These are phyloP conservation scores for Colius striatus DNA, from an alignment of 2,113 vertebrate genomes.

Conservation along the genomic window DNA sequence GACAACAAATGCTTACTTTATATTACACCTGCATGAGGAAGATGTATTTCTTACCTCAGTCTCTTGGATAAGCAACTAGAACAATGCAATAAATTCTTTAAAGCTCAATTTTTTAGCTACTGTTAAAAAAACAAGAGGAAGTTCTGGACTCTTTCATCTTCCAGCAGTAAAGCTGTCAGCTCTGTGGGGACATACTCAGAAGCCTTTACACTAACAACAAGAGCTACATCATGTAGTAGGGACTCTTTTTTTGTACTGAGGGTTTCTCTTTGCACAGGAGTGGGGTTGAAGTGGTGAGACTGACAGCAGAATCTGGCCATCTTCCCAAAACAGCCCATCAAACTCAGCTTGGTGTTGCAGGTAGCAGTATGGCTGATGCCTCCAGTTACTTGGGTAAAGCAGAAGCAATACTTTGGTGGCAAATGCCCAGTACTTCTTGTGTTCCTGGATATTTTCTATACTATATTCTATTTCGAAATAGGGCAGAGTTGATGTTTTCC, in stretches of 20 bases:
- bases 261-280: background rate
- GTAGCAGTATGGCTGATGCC: background rate
- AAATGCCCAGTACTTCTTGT: background rate
- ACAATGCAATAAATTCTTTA: background rate
- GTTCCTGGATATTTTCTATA: background rate
- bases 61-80: background rate
- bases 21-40: background rate
- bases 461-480: background rate
- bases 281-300: background rate
- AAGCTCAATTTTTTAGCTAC: background rate
- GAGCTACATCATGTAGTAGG: accelerated
- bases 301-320: background rate
- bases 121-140: background rate
- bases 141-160: background rate
- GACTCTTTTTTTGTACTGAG: background rate
- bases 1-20: background rate
- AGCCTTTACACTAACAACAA: background rate
- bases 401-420: background rate
- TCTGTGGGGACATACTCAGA: background rate
- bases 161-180: background rate
- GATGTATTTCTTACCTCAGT: background rate
- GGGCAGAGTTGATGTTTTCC: background rate
- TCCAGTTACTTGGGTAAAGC: background rate
- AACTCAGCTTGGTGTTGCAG: background rate
- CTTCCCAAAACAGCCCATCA: background rate